Evolutionary conservation across 2,888 invertebrate genomes (phyloP), one percentile per base, ranked within the genome.

Genomic region (Myopa tessellatipennis): DNA sequence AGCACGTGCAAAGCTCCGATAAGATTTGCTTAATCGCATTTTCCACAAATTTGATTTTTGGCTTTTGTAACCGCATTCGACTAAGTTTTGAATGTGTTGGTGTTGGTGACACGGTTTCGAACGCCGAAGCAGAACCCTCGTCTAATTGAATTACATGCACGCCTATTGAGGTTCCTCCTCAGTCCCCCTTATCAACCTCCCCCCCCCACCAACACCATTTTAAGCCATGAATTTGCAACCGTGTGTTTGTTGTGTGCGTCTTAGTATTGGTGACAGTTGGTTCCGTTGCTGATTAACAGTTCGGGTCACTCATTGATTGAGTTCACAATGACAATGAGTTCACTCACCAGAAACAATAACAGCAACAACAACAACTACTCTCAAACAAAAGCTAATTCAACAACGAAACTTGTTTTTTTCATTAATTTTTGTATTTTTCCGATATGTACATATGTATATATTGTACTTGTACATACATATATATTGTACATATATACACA

Each of bases 71-170:
- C 18, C 50, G 40, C 50, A 67, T 34, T 14, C 67, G 7, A 38
- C 5, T 69, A 26, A 52, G 18, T 38, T 36, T 5, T 36, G 60
- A 16, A 16, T 40, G 26, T 61, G 63, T 18, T 34, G 52, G 18
- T 61, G 61, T 45, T 61, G 73, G 61, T 45, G 61, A 73, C 61
- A 73, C 60, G 71, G 58, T 58, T 72, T 72, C 45, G 61, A 61
- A 55, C 36, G 52, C 55, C 52, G 45, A 26, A 12, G 38, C 40
- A n/a, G 40, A n/a, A 38, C 34, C 61, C 40, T 45, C 63, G 45
- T 26, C 73, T 73, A 73, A 73, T 73, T 73, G 61, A 73, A 73
- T 73, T 73, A 73, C 26, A 40, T 38, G n/a, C 38, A 45, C 40
- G 45, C 63, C n/a, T 73, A 8, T 34, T 10, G 4, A 67, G 34